Evolutionary conservation across 2,888 invertebrate species (phyloP).

Genomic region (Heliconius ismenius): DNA sequence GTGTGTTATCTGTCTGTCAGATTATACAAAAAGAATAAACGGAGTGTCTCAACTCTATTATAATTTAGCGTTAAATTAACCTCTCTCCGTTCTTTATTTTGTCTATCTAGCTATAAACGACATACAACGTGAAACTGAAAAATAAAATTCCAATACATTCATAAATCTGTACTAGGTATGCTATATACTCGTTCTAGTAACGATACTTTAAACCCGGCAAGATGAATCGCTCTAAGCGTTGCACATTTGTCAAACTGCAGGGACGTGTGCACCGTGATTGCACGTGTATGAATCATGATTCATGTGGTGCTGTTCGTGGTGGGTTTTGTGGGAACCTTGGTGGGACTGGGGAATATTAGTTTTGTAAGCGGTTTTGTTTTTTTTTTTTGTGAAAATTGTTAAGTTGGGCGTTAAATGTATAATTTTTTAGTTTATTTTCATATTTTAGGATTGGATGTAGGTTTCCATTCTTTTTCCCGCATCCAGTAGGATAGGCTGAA

Average conservation of each 20-base stretch:
- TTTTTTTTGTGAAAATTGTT: neutral
- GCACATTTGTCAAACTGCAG: slow-evolving; percentile 45
- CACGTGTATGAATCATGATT: slow-evolving; percentile 46
- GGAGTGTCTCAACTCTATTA: too few species aligned
- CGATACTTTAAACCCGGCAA: slow-evolving; percentile 36
- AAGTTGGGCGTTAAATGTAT: neutral
- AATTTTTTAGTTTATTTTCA: neutral
- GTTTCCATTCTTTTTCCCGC: too few species aligned
- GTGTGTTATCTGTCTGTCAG: too few species aligned
- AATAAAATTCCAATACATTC: neutral
- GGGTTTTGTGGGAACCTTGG: neutral
- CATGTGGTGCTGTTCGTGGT: neutral
- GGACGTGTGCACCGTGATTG: slow-evolving; percentile 46
- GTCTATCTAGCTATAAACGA: too few species aligned
- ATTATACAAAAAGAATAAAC: too few species aligned
- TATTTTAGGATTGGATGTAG: too few species aligned
- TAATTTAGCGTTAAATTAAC: too few species aligned
- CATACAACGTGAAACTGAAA: neutral
- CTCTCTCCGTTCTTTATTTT: too few species aligned
- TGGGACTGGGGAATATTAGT: neutral
- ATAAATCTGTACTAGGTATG: neutral
- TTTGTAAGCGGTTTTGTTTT: neutral
- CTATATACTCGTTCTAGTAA: slow-evolving; percentile 28
- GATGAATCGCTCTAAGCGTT: slow-evolving; percentile 38
- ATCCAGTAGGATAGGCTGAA: too few species aligned